Conservation (phyloP, 2,797 vertebrate genomes). For the Protonibea diacanthus region DNA sequence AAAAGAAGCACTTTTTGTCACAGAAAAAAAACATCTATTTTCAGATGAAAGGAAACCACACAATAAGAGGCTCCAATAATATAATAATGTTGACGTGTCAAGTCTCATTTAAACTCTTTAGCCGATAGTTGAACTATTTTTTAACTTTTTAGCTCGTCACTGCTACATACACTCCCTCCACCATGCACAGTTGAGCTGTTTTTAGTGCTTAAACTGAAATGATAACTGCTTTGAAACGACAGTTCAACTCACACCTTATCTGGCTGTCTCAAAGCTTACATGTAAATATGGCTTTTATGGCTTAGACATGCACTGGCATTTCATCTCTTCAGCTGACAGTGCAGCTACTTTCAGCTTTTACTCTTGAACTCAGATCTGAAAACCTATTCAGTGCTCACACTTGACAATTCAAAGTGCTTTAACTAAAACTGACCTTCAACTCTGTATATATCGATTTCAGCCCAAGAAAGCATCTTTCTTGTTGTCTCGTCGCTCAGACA, state of each 20-base stretch:
- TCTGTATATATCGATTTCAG: neutral
- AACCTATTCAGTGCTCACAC: neutral
- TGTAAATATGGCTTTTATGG: neutral
- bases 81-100: too few relatives aligned
- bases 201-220: neutral
- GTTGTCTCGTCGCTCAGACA: neutral
- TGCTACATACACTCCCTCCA: neutral
- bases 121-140: neutral
- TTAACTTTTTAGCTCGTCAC: neutral
- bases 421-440: neutral
- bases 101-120: neutral
- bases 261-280: neutral
- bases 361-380: neutral
- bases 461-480: neutral
- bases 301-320: neutral
- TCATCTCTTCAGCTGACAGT: neutral
- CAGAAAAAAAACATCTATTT: conserved; percentile 41
- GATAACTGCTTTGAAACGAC: neutral
- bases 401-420: neutral
- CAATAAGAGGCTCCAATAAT: conserved; percentile 18
- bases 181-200: neutral
- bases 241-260: neutral
- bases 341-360: neutral
- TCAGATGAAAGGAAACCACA: conserved; percentile 45
- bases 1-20: conserved; percentile 32